Percentiles rank a stretch among this genome's conserved stretches.
Evolutionary conservation across 2,888 invertebrate genomes (phyloP).

Genomic region (Pimpla rufipes): DNA sequence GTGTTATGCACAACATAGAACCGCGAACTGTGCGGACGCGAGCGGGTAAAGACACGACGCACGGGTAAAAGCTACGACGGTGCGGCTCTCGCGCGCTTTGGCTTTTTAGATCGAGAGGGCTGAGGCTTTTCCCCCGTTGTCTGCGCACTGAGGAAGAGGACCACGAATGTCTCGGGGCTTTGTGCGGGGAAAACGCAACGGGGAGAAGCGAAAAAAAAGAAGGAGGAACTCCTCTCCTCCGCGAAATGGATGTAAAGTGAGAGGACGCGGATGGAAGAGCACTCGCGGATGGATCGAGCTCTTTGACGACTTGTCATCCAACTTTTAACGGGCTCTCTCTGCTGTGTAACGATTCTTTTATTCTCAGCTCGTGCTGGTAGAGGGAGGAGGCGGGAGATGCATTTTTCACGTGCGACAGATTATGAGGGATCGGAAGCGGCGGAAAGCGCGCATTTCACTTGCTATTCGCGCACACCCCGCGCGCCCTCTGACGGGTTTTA

Average conservation of each 20-base stretch:
- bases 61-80: constrained; percentile 45
- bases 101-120: constrained; percentile 55
- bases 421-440: constrained; percentile 12
- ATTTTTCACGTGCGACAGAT: constrained; percentile 40
- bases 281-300: constrained; percentile 16
- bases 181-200: background rate
- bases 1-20: constrained; percentile 32
- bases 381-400: background rate
- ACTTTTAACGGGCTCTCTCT: constrained; percentile 21
- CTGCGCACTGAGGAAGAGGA: background rate
- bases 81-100: constrained; percentile 27
- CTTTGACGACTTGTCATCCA: constrained; percentile 25
- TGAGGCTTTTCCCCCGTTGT: constrained; percentile 30
- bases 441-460: background rate
- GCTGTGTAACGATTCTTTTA: constrained; percentile 11
- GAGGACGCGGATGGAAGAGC: constrained; percentile 38
- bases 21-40: background rate
- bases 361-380: background rate
- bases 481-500: too few species aligned
- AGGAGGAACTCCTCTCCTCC: background rate
- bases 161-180: constrained; percentile 23
- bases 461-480: background rate
- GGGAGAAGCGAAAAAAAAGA: background rate
- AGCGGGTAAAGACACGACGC: constrained; percentile 23
- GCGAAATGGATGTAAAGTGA: constrained; percentile 40